Percentiles rank a stretch among this genome's conserved stretches.
phyloP scores from a whole-genome alignment of 2,113 vertebrate genomes.

The Proterorhinus semilunaris region DNA sequence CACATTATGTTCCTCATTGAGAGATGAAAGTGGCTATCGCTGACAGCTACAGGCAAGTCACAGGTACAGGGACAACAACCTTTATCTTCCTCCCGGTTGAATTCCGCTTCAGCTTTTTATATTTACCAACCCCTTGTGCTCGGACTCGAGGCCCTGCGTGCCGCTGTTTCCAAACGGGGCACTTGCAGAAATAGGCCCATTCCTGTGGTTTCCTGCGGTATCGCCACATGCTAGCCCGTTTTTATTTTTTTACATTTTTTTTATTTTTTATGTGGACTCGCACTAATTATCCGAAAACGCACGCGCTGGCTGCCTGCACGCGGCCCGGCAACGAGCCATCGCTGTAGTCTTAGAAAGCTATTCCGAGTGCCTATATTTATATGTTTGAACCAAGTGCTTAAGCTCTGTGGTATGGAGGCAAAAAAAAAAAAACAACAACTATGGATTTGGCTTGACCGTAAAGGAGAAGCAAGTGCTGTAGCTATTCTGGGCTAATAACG shows the following conservation, averaged over 20 bases:
- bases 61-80: no score
- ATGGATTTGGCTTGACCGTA: neutral
- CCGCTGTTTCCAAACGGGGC: conserved; percentile 54
- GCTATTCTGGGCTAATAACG: neutral
- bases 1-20: no score
- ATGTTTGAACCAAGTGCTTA: conserved; percentile 60
- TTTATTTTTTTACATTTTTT: neutral
- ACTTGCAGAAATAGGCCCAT: conserved; percentile 70
- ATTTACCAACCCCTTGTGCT: neutral
- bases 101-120: no score
- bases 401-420: neutral
- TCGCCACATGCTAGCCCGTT: conserved; percentile 55
- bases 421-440: neutral
- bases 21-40: no score
- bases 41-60: no score
- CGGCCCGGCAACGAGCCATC: conserved; percentile 52
- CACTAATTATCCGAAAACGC: conserved; percentile 67
- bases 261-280: conserved; percentile 50
- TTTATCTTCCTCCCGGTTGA: no score
- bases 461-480: neutral
- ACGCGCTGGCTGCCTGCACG: conserved; percentile 47
- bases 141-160: neutral
- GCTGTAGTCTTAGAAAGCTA: conserved; percentile 58
- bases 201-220: conserved; percentile 69
- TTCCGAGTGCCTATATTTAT: conserved; percentile 63